phyloP scores from a whole-genome alignment of 35 echinoderm and acorn worm genomes.

The Chiridota heheva region DNA sequence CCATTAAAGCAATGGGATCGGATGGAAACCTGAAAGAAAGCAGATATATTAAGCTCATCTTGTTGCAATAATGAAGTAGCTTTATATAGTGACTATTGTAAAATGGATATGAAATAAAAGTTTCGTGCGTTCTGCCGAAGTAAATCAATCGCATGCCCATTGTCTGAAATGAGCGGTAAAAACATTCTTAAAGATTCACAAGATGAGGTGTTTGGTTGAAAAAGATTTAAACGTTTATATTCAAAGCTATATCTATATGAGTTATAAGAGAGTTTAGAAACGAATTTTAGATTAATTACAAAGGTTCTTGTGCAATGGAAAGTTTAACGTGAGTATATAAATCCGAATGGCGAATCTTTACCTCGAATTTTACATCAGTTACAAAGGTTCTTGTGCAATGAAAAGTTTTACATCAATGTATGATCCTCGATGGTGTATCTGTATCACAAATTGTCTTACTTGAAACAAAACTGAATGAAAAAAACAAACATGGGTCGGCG shows the following conservation, averaged over 20 bases:
- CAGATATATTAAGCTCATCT: background rate
- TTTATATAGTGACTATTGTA: conserved; percentile 69
- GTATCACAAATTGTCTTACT: background rate
- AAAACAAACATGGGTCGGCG: background rate
- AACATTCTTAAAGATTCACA: too few relatives aligned
- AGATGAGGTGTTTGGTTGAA: too few relatives aligned
- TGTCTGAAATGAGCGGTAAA: conserved; percentile 53
- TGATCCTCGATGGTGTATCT: background rate
- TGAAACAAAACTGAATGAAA: background rate
- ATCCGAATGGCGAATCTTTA: too few relatives aligned
- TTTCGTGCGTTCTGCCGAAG: conserved; percentile 30
- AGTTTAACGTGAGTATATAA: too few relatives aligned
- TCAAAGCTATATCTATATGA: too few relatives aligned
- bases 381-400: too few relatives aligned
- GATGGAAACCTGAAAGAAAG: conserved; percentile 42
- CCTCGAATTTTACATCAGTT: too few relatives aligned
- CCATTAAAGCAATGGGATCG: conserved; percentile 20
- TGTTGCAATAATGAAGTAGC: background rate
- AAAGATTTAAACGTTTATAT: too few relatives aligned
- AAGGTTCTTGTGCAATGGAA: too few relatives aligned
- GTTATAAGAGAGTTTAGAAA: conserved; percentile 28
- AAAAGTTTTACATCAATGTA: too few relatives aligned
- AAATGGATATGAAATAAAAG: conserved; percentile 59
- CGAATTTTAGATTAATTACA: too few relatives aligned
- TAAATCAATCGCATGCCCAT: conserved; percentile 62